These are phyloP conservation scores for Cariama cristata DNA, from an alignment of 2,113 vertebrate genomes.

Conservation along the genomic window DNA sequence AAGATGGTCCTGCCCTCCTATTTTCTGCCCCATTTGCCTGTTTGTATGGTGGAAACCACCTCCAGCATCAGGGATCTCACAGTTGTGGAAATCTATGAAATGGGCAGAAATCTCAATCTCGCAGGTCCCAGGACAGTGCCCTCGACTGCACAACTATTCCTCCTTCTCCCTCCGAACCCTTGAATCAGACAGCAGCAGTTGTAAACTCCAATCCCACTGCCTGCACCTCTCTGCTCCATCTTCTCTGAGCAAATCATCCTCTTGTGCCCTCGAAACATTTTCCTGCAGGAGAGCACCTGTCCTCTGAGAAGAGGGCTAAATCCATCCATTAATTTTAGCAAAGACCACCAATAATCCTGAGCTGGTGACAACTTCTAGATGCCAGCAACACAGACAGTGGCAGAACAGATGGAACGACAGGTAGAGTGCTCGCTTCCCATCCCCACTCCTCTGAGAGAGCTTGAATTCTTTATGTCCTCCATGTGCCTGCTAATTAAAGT, in stretches of 20 bases:
- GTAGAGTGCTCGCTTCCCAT: constrained; percentile 53
- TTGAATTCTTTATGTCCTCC: constrained; percentile 71
- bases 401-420: constrained; percentile 64
- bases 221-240: neutral
- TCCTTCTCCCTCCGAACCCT: neutral
- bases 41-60: neutral
- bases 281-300: neutral
- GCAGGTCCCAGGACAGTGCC: neutral
- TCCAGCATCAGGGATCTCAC: neutral
- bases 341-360: neutral
- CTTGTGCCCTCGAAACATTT: neutral
- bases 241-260: neutral
- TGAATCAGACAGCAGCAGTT: neutral
- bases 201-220: neutral
- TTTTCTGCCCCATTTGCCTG: neutral
- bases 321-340: neutral
- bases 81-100: rapidly evolving
- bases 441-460: constrained; percentile 65
- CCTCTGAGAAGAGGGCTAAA: neutral
- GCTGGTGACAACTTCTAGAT: neutral
- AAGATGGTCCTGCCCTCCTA: neutral
- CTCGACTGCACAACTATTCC: rapidly evolving
- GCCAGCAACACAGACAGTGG: neutral
- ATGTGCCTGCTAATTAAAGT: constrained; percentile 67
- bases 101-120: neutral